Evolutionary conservation across 2,113 vertebrate genomes (phyloP), one percentile per base, ranked within the genome.

Genomic region (Perca schrenkii): DNA sequence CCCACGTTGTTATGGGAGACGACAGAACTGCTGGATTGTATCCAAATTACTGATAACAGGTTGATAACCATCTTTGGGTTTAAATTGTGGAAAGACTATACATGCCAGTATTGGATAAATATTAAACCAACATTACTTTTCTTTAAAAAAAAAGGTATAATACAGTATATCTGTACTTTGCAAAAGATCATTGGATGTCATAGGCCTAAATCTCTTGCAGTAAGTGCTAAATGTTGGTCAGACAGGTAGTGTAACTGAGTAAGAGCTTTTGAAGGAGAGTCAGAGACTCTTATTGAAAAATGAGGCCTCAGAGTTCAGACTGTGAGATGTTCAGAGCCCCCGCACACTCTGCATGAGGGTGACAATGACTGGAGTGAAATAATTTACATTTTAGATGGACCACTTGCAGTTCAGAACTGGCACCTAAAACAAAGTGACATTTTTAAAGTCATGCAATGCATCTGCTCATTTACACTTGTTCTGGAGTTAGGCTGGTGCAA

Each of bases 1-100:
- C 93, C 94, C 91, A 94, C 93, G 71, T 90, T 90, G 85, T 93
- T 86, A 91, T 90, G 86, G 83, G 92, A 89, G 93, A 93, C 85
- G 77, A 83, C 79, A 83, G 80, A 89, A 87, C 83, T 91, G 88
- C 87, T 92, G 90, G 90, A 92, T 56, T 58, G 52, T 34, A 46
- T 86, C 86, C 90, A 93, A 91, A 85, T 93, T 19, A 88, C 82
- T 57, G 78, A 87, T 81, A 84, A 85, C 87, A 90, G 81, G 82
- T 88, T 87, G 81, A 83, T 81, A 85, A 83, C 79, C 80, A 80
- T 86, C 84, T 86, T 87, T 87, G 75, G 75, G 69, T 80, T 84
- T 62, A 77, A 88, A 74, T 86, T 83, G 77, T 72, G 58, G 25
- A 25, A 64, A 76, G 50, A 73, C 49, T 63, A 61, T 74, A 78